Percentiles rank a stretch among this genome's conserved stretches.
Conservation (phyloP, 2,797 vertebrate species). For the Cyprinodon diabolis region DNA sequence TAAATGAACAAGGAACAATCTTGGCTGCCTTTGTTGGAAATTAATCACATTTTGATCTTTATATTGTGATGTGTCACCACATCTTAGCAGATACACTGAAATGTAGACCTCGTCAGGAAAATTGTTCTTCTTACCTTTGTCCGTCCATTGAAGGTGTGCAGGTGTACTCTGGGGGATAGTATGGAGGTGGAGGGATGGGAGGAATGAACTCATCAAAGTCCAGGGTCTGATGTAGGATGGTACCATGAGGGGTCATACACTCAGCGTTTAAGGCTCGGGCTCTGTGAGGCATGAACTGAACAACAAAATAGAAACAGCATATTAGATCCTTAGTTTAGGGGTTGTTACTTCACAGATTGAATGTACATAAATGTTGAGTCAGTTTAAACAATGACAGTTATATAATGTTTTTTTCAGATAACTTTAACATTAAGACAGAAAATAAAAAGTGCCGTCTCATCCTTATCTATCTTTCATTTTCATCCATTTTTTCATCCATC, state of each 20-base stretch:
- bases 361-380: neutral
- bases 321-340: neutral
- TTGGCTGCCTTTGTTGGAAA: neutral
- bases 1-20: neutral
- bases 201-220: conserved; percentile 98
- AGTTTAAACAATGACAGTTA: conserved; percentile 5
- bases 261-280: conserved; percentile 84
- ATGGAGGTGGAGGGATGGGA: conserved; percentile 95
- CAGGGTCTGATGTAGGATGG: conserved; percentile 92
- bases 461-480: no score
- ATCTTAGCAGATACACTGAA: neutral
- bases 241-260: conserved; percentile 93
- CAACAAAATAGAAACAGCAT: conserved; percentile 41
- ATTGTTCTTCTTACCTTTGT: conserved; percentile 84
- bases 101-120: conserved; percentile 17
- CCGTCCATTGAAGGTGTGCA: conserved; percentile 90
- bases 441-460: neutral
- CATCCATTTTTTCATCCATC: no score
- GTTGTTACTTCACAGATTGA: conserved; percentile 13
- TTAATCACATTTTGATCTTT: neutral
- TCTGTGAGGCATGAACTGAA: conserved; percentile 95
- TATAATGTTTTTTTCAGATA: neutral
- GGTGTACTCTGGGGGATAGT: conserved; percentile 97
- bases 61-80: neutral
- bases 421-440: neutral